Evolutionary conservation across 92 coral and sea anemone genomes (phyloP).

Genomic region (Parazoanthus darwini): DNA sequence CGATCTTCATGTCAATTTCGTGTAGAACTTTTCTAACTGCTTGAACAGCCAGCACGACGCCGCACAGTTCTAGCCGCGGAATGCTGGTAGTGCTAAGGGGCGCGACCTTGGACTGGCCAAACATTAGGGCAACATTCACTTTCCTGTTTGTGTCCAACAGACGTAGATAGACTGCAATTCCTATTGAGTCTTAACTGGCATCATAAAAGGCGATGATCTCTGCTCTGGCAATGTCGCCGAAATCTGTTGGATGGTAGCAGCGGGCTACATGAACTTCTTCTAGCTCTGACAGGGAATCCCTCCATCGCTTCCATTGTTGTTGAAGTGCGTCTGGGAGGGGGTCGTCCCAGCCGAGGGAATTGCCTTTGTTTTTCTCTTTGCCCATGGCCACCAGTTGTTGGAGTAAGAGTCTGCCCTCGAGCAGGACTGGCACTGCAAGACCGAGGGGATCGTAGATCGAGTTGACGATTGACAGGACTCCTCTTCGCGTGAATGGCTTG

Average conservation of each 20-base stretch:
- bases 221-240: slow-evolving; percentile 30
- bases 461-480: too few relatives aligned
- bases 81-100: slow-evolving; percentile 28
- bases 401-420: too few relatives aligned
- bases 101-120: slow-evolving; percentile 40
- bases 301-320: neutral
- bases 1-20: slow-evolving; percentile 40
- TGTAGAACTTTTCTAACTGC: slow-evolving; percentile 33
- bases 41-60: slow-evolving; percentile 37
- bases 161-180: slow-evolving; percentile 39
- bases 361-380: too few relatives aligned
- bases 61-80: slow-evolving; percentile 43
- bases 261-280: slow-evolving; percentile 8
- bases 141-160: slow-evolving; percentile 18
- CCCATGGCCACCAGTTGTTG: too few relatives aligned
- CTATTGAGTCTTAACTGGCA: slow-evolving; percentile 46
- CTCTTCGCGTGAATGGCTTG: too few relatives aligned
- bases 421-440: too few relatives aligned
- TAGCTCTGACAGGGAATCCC: neutral
- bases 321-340: neutral
- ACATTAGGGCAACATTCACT: neutral
- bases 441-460: too few relatives aligned
- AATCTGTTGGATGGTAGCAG: slow-evolving; percentile 42
- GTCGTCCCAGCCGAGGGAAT: neutral
- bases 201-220: slow-evolving; percentile 54